These are phyloP conservation scores for Eubucco bourcierii DNA, from an alignment of 2,113 vertebrate genomes.

Conservation along the genomic window DNA sequence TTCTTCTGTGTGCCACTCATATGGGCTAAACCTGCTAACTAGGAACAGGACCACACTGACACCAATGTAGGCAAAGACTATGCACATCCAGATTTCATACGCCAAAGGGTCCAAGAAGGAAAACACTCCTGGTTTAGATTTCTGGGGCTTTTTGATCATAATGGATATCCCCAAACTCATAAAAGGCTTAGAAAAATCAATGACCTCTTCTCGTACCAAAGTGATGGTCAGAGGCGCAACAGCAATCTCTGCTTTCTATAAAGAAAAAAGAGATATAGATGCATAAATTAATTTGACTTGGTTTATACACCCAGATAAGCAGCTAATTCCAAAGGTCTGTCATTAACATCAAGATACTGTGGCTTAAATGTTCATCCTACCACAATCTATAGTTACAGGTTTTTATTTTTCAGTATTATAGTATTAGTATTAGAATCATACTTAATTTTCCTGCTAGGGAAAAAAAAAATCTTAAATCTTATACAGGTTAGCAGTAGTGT, in stretches of 20 bases:
- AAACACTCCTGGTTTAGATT: slow-evolving; percentile 98
- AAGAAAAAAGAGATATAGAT: slow-evolving; percentile 74
- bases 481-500: background rate
- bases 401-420: background rate
- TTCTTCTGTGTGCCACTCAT: slow-evolving; percentile 98
- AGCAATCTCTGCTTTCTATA: slow-evolving; percentile 98
- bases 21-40: slow-evolving; percentile 98
- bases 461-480: background rate
- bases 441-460: background rate
- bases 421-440: too few species aligned
- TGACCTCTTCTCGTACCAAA: slow-evolving; percentile 97
- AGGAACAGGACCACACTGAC: slow-evolving; percentile 99
- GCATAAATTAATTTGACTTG: slow-evolving; percentile 55
- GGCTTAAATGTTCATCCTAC: background rate
- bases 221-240: slow-evolving; percentile 98
- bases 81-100: slow-evolving; percentile 99
- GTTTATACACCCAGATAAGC: slow-evolving; percentile 11
- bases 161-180: slow-evolving; percentile 99
- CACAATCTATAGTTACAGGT: background rate
- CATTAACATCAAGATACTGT: background rate
- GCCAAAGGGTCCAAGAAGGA: slow-evolving; percentile 98
- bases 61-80: slow-evolving; percentile 99
- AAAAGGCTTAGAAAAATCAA: slow-evolving; percentile 99
- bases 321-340: slow-evolving; percentile 12
- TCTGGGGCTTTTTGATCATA: slow-evolving; percentile 99